Evolutionary conservation across 2,113 vertebrate species (phyloP), one percentile per base, ranked within the genome.

Genomic region (Melanotaenia duboulayi): DNA sequence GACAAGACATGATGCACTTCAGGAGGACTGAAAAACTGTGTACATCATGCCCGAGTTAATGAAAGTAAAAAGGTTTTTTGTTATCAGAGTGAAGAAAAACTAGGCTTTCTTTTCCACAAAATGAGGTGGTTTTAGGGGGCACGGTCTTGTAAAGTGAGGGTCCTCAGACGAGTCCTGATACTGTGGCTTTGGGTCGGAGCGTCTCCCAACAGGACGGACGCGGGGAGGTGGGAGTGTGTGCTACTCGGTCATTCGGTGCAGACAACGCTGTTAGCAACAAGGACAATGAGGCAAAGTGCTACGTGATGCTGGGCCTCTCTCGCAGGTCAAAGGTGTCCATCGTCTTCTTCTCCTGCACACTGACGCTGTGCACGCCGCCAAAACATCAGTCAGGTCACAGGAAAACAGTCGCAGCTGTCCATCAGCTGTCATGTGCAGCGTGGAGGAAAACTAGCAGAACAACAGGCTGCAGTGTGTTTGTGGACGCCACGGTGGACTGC

Each of bases 311-410:
- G 1, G 57, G 62, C 32, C 64, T 73, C 74, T 82, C 46, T 77
- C 70, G 10, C n/a, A 23, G 76, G 87, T 88, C 80, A 85, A 66
- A 86, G 82, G 77, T 84, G 37, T n/a, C 32, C 20, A 50, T 83
- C 81, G 64, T 82, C 64, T 28, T 50, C 28, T 80, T 67, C 56
- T 46, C 25, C 16, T 64, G 19, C 65, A 57, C 61, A 10, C 54
- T 39, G 51, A 62, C 28, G 3, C 28, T 6, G 3, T 28, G 3
- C 28, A 28, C 16, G 17, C 28, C 11, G 70, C 84, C 71, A 78
- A 71, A 50, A 54, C 80, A 37, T 87, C 77, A 66, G 24, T 82
- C 78, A 78, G 37, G 4, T 25, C 3, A 81, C 86, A 88, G 85
- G 54, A 60, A 62, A 78, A 78, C 82, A 74, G 78, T 72, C 55